A percentile compares a stretch with the other conserved stretches of the same genome.
Evolutionary conservation across 2,888 invertebrate species (phyloP).

Genomic region (Bugulina stolonifera): DNA sequence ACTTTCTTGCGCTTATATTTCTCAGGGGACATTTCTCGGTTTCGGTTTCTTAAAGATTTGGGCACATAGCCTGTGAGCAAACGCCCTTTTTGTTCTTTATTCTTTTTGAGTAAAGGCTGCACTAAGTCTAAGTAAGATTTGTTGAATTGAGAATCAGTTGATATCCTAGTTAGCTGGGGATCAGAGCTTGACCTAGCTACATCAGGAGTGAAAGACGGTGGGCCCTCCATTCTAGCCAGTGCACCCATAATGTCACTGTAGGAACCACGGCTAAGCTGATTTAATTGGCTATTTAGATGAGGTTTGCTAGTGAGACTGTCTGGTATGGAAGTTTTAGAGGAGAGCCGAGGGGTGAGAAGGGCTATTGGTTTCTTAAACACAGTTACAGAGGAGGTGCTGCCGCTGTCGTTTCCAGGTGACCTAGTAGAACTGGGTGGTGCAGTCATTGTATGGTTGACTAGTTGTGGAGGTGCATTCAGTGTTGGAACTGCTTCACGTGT

Average conservation of each 20-base stretch:
- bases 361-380: not conserved
- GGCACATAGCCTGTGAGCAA: slow-evolving; percentile 3
- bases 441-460: too few relatives aligned
- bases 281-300: too few relatives aligned
- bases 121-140: slow-evolving; percentile 25
- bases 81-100: slow-evolving; percentile 18
- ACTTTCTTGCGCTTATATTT: slow-evolving; percentile 7
- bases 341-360: not conserved
- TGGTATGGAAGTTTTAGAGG: too few relatives aligned
- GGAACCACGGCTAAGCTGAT: not conserved
- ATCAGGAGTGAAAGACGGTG: not conserved
- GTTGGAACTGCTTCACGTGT: too few relatives aligned
- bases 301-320: too few relatives aligned
- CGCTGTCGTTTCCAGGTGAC: not conserved
- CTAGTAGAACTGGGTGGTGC: too few relatives aligned
- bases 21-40: not conserved
- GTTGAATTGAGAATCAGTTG: not conserved
- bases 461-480: not conserved
- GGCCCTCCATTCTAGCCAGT: not conserved
- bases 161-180: not conserved
- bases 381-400: not conserved
- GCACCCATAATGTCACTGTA: not conserved
- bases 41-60: not conserved
- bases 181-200: not conserved
- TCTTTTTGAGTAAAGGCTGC: slow-evolving; percentile 18